Base-by-base conservation (phyloP, 1,140 invertebrate genomes). In the Drosophila paulistorum region DNA sequence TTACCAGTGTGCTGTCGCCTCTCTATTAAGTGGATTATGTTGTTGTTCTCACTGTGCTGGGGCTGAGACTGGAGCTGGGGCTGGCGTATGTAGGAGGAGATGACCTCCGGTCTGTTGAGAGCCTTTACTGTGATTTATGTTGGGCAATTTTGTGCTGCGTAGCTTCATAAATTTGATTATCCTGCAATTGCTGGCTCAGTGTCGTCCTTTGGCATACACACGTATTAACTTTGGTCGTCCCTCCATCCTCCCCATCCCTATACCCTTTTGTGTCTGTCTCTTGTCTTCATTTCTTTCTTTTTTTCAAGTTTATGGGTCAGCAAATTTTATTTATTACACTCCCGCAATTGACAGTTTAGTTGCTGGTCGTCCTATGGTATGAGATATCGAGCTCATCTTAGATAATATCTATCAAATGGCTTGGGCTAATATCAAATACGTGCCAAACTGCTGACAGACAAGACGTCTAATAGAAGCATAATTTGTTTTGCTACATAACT, bases 111-210 rank as follows among this genome's bases (percentile, higher is more conserved):
- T 74, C 66, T 42, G 60, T 61, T 54, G 57, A 58, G 65, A 60
- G 65, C 26, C 68, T 77, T 65, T 35, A 74, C 81, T 72, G 68
- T 86, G 82, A 86, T 86, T 86, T 86, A 87, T 87, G 82, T 87
- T 70, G 79, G 65, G 72, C 82, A 87, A 87, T 86, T 86, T 82
- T 58, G 71, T 81, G 55, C 66, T 77, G 75, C 71, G 83, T 82
- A 73, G 83, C 83, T 86, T 87, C 82, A 86, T 86, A 86, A 86
- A 87, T 86, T 86, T 87, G 86, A 86, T 86, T 87, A 82, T 82
- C 82, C 77, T 79, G 83, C 82, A 87, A 86, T 86, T 86, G 82
- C 76, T 73, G 79, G 55, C 81, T 64, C 67, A 60, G 63, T 63
- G 63, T 59, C 59, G 63, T 59, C 59, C 61, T 23, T 13, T 48